Conservation (phyloP, 2,797 vertebrate species). For the Pseudomugil gertrudae region DNA sequence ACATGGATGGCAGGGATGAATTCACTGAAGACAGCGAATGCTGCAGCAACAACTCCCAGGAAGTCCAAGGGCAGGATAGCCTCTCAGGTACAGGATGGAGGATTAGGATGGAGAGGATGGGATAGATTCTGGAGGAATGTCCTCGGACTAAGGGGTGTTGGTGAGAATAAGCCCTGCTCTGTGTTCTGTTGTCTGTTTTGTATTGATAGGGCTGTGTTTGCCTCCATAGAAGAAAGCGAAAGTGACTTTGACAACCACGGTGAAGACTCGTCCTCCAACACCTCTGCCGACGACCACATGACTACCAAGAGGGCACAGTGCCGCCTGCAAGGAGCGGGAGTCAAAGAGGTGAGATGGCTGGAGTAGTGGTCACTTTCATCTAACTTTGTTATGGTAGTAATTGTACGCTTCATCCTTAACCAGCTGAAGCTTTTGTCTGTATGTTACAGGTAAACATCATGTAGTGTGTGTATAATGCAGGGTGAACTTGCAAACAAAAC, state of each 20-base stretch:
- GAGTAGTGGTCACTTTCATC: neutral
- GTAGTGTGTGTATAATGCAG: neutral
- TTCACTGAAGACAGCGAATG: conserved; percentile 83
- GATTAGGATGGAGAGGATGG: conserved; percentile 15
- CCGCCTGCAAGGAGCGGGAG: conserved; percentile 75
- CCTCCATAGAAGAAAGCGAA: conserved; percentile 84
- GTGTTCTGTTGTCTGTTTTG: conserved; percentile 76
- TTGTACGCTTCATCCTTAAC: neutral
- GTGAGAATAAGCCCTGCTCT: conserved; percentile 76
- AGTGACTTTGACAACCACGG: conserved; percentile 83
- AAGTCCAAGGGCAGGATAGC: conserved; percentile 83
- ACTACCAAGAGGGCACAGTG: conserved; percentile 77
- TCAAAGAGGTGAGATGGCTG: conserved; percentile 82
- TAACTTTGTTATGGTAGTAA: neutral
- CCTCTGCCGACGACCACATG: conserved; percentile 84
- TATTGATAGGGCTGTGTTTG: conserved; percentile 81
- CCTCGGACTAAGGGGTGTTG: conserved; percentile 62
- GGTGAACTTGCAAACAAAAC: conserved; percentile 6
- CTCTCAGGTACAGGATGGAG: conserved; percentile 76
- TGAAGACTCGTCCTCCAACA: conserved; percentile 84
- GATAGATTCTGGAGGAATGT: conserved; percentile 44
- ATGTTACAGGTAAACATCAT: neutral
- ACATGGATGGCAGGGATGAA: conserved; percentile 84
- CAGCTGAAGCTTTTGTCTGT: neutral
- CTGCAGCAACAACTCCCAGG: conserved; percentile 84